Conservation (phyloP, 2,888 invertebrate genomes). For the Clostera curtula region DNA sequence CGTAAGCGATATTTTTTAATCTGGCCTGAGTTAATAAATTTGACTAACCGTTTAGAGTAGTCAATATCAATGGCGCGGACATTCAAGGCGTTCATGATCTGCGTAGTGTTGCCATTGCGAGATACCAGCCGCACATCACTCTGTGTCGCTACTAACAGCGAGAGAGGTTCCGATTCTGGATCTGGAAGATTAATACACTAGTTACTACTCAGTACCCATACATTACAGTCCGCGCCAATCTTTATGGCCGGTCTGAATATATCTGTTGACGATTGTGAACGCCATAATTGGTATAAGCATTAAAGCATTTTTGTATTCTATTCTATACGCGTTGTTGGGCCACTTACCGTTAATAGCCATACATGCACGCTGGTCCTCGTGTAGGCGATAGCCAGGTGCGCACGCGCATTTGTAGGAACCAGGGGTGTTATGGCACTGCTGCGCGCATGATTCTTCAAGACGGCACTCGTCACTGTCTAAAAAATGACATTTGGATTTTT, state of each 20-base stretch:
- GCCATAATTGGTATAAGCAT: too few relatives aligned
- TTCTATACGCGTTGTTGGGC: not conserved
- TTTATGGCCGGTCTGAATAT: too few relatives aligned
- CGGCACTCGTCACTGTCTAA: slow-evolving; percentile 87
- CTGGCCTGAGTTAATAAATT: too few relatives aligned
- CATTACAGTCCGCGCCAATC: too few relatives aligned
- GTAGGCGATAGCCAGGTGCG: slow-evolving; percentile 78
- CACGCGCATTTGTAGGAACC: slow-evolving; percentile 84
- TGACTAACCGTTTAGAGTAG: slow-evolving; percentile 46
- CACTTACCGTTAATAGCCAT: slow-evolving; percentile 79
- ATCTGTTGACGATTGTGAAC: too few relatives aligned
- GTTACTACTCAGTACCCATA: too few relatives aligned
- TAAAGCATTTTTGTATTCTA: too few relatives aligned
- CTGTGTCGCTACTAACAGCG: slow-evolving; percentile 81
- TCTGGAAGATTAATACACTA: too few relatives aligned
- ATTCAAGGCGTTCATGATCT: slow-evolving; percentile 43
- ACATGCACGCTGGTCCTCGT: slow-evolving; percentile 75
- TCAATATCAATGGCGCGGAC: slow-evolving; percentile 57
- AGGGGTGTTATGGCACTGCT: slow-evolving; percentile 79
- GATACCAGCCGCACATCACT: slow-evolving; percentile 77
- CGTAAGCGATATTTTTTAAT: too few relatives aligned
- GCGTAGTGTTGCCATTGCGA: slow-evolving; percentile 12
- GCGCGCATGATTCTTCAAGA: slow-evolving; percentile 82
- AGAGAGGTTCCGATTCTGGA: slow-evolving; percentile 76
- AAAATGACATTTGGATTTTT: slow-evolving; percentile 1